Conservation (phyloP, 1,140 invertebrate species). For the Bombus soroeensis region DNA sequence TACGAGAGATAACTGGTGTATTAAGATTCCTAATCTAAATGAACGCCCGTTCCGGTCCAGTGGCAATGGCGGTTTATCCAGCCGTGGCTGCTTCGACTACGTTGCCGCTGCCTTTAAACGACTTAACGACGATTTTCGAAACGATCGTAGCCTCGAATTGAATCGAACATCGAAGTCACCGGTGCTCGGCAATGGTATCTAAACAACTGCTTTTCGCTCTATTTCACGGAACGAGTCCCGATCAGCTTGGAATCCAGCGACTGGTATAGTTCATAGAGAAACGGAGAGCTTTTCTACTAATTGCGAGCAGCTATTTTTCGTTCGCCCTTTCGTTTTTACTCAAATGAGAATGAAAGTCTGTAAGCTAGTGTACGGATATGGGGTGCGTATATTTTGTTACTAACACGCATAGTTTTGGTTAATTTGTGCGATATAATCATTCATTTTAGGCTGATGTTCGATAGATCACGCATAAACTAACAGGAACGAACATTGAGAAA, state of each 20-base stretch:
- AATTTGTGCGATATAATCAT: no score
- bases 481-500: no score
- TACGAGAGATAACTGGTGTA: conserved; percentile 64
- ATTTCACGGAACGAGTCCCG: background rate
- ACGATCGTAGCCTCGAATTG: conserved; percentile 31
- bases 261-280: background rate
- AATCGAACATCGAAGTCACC: conserved; percentile 16
- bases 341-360: no score
- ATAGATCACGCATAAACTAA: no score
- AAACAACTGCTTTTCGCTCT: conserved; percentile 20
- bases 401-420: no score
- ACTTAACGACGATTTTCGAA: conserved; percentile 57
- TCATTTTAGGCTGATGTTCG: no score
- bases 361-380: no score
- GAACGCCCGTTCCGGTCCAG: conserved; percentile 69
- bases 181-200: background rate
- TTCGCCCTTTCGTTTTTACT: no score
- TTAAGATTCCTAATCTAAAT: conserved; percentile 73
- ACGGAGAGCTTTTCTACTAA: background rate
- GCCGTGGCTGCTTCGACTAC: conserved; percentile 12
- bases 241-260: background rate
- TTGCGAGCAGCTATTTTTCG: no score
- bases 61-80: conserved; percentile 52
- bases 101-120: conserved; percentile 55
- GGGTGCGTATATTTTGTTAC: no score